phyloP scores from a whole-genome alignment of 2,888 invertebrate species.

The Diaprepes abbreviatus region DNA sequence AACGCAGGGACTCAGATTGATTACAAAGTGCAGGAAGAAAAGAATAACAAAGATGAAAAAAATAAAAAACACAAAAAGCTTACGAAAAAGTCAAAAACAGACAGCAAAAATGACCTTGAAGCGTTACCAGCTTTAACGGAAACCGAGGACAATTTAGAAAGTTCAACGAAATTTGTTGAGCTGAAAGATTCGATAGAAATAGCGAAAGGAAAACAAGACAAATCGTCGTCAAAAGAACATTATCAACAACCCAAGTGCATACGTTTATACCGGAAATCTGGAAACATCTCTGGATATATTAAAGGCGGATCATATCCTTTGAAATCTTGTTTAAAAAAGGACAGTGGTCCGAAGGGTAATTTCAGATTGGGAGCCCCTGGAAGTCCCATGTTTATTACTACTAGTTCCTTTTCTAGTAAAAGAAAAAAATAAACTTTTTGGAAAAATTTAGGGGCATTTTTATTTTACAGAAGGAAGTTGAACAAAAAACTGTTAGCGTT shows the following conservation, averaged over 20 bases:
- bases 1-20: too few relatives aligned
- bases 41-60: constrained; percentile 1
- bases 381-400: constrained; percentile 56
- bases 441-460: too few relatives aligned
- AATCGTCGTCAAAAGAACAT: constrained; percentile 54
- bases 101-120: constrained; percentile 26
- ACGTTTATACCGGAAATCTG: constrained; percentile 56
- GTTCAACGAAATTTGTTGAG: constrained; percentile 47
- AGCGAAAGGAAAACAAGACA: constrained; percentile 57
- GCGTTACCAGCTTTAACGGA: not conserved
- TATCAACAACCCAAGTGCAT: constrained; percentile 61
- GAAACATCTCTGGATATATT: constrained; percentile 47
- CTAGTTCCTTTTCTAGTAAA: constrained; percentile 49
- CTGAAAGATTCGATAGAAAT: constrained; percentile 62
- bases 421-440: constrained; percentile 40
- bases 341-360: constrained; percentile 50
- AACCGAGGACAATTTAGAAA: not conserved
- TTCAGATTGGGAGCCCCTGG: constrained; percentile 57
- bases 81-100: constrained; percentile 11
- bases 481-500: too few relatives aligned
- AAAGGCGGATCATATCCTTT: constrained; percentile 60
- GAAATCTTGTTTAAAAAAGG: constrained; percentile 56
- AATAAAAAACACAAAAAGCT: not conserved
- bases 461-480: too few relatives aligned
- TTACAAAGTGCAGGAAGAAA: too few relatives aligned